These are phyloP conservation scores for Peromyscus polionotus DNA, from an alignment of 2,113 vertebrate genomes.

Conservation along the genomic window DNA sequence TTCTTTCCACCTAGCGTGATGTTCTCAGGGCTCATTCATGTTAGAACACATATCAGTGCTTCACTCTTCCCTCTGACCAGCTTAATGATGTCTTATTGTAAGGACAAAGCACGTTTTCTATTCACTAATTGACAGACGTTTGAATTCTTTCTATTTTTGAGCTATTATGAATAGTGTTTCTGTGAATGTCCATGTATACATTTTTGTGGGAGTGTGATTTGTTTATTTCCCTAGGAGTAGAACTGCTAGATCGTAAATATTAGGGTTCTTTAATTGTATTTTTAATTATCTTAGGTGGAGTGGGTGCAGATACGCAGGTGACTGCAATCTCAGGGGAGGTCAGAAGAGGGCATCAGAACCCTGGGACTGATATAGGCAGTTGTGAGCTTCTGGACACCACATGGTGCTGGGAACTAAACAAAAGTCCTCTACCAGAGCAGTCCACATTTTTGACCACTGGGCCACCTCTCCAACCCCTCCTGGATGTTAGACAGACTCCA, in stretches of 20 bases:
- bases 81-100: background rate
- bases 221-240: background rate
- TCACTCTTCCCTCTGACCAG: no score
- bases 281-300: background rate
- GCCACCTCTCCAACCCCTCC: background rate
- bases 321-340: no score
- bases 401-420: background rate
- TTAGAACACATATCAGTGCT: no score
- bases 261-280: background rate
- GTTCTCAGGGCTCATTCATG: background rate
- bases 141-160: background rate
- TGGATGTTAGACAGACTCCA: background rate
- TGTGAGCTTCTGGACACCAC: background rate
- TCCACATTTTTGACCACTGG: no score
- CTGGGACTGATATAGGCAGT: background rate
- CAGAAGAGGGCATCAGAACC: background rate
- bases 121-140: background rate
- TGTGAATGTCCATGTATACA: background rate
- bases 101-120: background rate
- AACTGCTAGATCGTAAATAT: background rate
- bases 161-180: background rate
- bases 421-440: background rate
- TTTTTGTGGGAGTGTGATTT: background rate
- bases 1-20: background rate
- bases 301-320: background rate